phyloP scores from a whole-genome alignment of 2,888 invertebrate species.

The Andrena camellia region DNA sequence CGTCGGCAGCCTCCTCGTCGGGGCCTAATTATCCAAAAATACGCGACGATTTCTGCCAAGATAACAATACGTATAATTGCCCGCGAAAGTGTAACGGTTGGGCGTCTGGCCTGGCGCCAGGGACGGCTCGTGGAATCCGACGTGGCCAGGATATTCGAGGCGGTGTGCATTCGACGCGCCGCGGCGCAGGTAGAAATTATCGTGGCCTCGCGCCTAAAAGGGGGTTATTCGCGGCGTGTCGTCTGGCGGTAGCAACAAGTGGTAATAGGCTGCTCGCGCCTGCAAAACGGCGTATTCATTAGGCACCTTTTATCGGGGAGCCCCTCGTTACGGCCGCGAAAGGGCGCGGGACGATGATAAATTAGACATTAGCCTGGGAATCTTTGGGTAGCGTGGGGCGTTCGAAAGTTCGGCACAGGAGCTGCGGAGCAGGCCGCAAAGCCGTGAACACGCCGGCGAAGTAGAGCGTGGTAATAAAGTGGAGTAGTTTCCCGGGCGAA shows the following conservation, averaged over 20 bases:
- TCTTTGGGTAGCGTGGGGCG: conserved; percentile 32
- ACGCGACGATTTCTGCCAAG: conserved; percentile 58
- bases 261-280: conserved; percentile 48
- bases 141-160: background rate
- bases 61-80: conserved; percentile 61
- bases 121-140: conserved; percentile 30
- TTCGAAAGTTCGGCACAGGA: conserved; percentile 63
- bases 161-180: background rate
- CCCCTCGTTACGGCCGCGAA: background rate
- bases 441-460: conserved; percentile 66
- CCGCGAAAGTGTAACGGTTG: conserved; percentile 12
- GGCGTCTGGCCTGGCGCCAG: conserved; percentile 37
- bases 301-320: conserved; percentile 49
- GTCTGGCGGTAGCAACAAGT: conserved; percentile 68
- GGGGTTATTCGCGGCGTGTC: conserved; percentile 50
- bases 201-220: conserved; percentile 30
- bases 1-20: conserved; percentile 7
- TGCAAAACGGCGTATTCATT: conserved; percentile 60
- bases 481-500: conserved; percentile 63
- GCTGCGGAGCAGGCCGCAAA: conserved; percentile 50
- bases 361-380: conserved; percentile 56
- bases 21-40: conserved; percentile 59
- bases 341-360: conserved; percentile 57
- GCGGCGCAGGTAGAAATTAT: conserved; percentile 30
- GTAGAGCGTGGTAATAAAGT: conserved; percentile 68